These are phyloP conservation scores for Cricetomys ansorgei DNA, from an alignment of 2,113 vertebrate genomes.

Conservation along the genomic window DNA sequence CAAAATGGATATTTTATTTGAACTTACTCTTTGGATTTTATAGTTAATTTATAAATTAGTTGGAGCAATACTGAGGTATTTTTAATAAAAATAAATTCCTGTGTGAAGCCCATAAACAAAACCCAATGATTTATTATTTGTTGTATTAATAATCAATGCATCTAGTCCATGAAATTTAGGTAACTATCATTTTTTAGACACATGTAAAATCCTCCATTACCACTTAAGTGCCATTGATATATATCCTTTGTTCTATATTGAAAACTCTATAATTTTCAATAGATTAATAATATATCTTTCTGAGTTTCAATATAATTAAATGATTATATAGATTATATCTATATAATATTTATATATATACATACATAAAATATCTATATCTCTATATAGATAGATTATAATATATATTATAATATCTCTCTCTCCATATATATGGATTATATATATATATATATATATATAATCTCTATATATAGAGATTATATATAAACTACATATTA, in stretches of 20 bases:
- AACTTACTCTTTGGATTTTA: not conserved
- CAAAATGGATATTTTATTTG: not conserved
- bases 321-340: too few species aligned
- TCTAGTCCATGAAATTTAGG: constrained; percentile 20
- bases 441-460: too few species aligned
- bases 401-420: too few species aligned
- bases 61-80: not conserved
- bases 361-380: too few species aligned
- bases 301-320: constrained; percentile 5
- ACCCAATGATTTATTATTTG: constrained; percentile 18
- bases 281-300: constrained; percentile 17
- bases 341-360: too few species aligned
- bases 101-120: not conserved
- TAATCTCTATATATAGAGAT: too few species aligned
- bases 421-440: too few species aligned
- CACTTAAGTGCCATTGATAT: not conserved
- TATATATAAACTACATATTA: not conserved
- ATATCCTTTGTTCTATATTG: not conserved
- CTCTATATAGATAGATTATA: too few species aligned
- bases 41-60: constrained; percentile 26
- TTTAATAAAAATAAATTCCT: constrained; percentile 10
- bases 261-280: constrained; percentile 31
- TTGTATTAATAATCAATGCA: constrained; percentile 35
- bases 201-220: not conserved
- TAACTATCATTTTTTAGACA: not conserved